These are phyloP conservation scores for Pseudoatta argentina DNA, from an alignment of 1,140 invertebrate genomes.

Conservation along the genomic window DNA sequence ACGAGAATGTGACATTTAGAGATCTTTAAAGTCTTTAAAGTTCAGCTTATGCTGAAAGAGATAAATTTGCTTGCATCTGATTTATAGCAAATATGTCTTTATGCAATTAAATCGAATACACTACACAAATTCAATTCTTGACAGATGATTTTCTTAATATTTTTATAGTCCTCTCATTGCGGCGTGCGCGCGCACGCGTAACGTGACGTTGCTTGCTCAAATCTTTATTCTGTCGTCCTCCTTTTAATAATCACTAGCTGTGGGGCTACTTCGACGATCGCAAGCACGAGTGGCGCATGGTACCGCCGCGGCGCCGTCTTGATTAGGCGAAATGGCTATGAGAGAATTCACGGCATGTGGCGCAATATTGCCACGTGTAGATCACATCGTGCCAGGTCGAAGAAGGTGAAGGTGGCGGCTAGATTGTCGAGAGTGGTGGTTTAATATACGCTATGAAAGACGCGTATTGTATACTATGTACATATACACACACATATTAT, in stretches of 20 bases:
- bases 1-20: not conserved
- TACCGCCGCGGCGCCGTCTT: slow-evolving; percentile 59
- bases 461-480: slow-evolving; percentile 21
- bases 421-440: slow-evolving; percentile 57
- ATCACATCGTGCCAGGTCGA: slow-evolving; percentile 68
- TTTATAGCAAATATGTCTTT: not conserved
- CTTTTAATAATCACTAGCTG: slow-evolving; percentile 52
- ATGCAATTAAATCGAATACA: not conserved
- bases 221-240: slow-evolving; percentile 25
- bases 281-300: slow-evolving; percentile 52
- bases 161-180: slow-evolving; percentile 4
- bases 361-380: slow-evolving; percentile 77
- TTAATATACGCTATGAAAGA: slow-evolving; percentile 65
- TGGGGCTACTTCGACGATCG: slow-evolving; percentile 35
- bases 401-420: slow-evolving; percentile 37
- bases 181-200: not conserved
- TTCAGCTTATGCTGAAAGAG: not conserved
- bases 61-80: not conserved
- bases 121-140: not conserved
- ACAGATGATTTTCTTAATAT: not conserved
- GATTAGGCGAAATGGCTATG: slow-evolving; percentile 74
- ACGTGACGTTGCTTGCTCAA: not conserved
- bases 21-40: not conserved
- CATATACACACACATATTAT: not conserved
- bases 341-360: slow-evolving; percentile 76